Conservation (phyloP, 2,113 vertebrate genomes). For the Myotis lucifugus region DNA sequence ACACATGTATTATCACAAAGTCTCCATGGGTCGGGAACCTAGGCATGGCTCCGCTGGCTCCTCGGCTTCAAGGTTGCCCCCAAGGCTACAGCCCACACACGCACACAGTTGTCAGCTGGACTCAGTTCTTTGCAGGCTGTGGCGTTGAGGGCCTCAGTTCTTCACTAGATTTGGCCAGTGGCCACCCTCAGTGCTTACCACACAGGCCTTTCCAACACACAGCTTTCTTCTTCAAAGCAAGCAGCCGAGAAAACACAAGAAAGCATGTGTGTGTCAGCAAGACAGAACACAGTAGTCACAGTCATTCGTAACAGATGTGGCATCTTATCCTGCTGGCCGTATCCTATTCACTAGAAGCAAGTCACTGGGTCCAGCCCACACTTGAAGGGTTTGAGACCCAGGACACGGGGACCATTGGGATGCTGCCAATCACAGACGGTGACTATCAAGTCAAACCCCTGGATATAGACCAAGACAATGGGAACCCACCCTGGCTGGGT, state of each 20-base stretch:
- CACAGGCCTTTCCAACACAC: neutral
- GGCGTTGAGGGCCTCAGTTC: neutral
- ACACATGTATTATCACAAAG: neutral
- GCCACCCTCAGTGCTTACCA: neutral
- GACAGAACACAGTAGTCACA: neutral
- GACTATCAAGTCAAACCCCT: neutral
- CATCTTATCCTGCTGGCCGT: neutral
- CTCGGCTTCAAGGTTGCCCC: neutral
- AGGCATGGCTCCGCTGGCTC: neutral
- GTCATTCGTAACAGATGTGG: neutral
- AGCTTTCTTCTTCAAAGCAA: neutral
- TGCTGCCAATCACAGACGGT: neutral
- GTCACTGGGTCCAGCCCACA: neutral
- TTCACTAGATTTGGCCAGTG: neutral
- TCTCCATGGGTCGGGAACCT: neutral
- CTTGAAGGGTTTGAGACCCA: neutral
- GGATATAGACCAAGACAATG: neutral
- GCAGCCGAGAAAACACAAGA: neutral
- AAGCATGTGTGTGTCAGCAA: neutral
- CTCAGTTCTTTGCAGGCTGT: neutral
- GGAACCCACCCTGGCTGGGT: neutral
- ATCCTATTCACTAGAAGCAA: neutral
- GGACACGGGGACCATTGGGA: neutral
- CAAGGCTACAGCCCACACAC: neutral
- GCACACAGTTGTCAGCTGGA: fast-evolving